phyloP scores from a whole-genome alignment of 2,888 invertebrate genomes.

The Abscondita cerata region DNA sequence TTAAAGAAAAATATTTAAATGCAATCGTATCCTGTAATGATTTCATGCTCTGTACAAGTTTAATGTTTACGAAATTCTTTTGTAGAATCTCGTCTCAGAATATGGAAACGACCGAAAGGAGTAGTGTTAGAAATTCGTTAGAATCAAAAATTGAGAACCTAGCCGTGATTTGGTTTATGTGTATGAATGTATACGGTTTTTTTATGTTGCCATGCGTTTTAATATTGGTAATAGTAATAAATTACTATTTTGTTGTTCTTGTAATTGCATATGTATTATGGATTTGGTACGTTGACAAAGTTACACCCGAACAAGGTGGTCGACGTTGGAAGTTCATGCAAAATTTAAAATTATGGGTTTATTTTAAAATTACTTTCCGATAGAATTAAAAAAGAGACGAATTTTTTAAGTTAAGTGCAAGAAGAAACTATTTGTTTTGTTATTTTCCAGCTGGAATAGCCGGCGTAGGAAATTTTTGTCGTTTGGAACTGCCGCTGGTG shows the following conservation, averaged over 20 bases:
- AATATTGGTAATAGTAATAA: not conserved
- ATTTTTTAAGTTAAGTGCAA: constrained; percentile 80
- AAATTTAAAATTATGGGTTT: constrained; percentile 72
- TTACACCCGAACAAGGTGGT: constrained; percentile 65
- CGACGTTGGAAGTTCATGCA: constrained; percentile 62
- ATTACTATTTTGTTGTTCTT: not conserved
- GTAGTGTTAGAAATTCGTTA: too few species aligned
- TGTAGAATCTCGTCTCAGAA: too few species aligned
- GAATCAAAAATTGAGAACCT: not conserved
- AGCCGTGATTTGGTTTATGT: constrained; percentile 1
- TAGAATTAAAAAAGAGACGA: constrained; percentile 82
- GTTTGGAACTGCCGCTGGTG: constrained; percentile 74
- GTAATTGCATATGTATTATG: constrained; percentile 67
- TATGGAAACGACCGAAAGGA: too few species aligned
- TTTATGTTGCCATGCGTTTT: not conserved
- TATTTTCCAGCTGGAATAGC: constrained; percentile 83
- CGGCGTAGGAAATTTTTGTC: constrained; percentile 80
- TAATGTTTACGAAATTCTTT: too few species aligned
- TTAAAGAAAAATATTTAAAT: too few species aligned
- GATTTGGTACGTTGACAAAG: constrained; percentile 65
- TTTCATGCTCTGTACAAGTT: too few species aligned
- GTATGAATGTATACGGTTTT: not conserved
- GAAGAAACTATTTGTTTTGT: constrained; percentile 84
- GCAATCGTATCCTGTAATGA: too few species aligned
- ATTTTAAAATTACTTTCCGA: constrained; percentile 86